A percentile compares a stretch with the other conserved stretches of the same genome.
These are phyloP conservation scores for Xanthorhoe spadicearia DNA, from an alignment of 2,888 invertebrate species.

Conservation along the genomic window DNA sequence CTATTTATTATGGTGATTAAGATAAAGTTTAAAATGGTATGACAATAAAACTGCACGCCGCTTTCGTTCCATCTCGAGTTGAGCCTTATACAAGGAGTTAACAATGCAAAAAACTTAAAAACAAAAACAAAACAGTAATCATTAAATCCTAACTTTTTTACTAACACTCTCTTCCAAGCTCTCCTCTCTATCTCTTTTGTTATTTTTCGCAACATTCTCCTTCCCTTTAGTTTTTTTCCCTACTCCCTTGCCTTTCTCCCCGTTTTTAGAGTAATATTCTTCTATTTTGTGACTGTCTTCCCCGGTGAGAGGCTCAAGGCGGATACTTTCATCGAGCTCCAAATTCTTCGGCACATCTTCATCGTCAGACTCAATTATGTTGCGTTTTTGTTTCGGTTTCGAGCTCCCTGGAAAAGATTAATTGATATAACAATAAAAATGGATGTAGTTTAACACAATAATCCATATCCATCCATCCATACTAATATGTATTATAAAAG, in stretches of 20 bases:
- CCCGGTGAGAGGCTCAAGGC: conserved; percentile 64
- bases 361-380: conserved; percentile 66
- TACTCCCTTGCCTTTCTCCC: conserved; percentile 58
- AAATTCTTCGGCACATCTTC: conserved; percentile 58
- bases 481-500: no score
- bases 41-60: no score
- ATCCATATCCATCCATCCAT: no score
- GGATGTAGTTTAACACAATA: no score
- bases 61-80: no score
- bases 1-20: no score
- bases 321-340: conserved; percentile 64
- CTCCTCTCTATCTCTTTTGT: conserved; percentile 53
- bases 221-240: conserved; percentile 55
- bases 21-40: no score
- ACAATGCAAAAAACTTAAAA: not conserved
- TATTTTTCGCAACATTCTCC: conserved; percentile 54
- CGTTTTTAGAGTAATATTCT: conserved; percentile 65
- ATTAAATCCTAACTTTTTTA: conserved; percentile 58
- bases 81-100: not conserved
- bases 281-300: conserved; percentile 73
- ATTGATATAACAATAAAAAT: no score
- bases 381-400: conserved; percentile 56
- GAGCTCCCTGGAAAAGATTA: conserved; percentile 41
- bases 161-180: conserved; percentile 47
- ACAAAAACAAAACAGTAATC: not conserved